Conservation (phyloP, 92 coral and sea anemone species). For the Isaurus tuberculatus region DNA sequence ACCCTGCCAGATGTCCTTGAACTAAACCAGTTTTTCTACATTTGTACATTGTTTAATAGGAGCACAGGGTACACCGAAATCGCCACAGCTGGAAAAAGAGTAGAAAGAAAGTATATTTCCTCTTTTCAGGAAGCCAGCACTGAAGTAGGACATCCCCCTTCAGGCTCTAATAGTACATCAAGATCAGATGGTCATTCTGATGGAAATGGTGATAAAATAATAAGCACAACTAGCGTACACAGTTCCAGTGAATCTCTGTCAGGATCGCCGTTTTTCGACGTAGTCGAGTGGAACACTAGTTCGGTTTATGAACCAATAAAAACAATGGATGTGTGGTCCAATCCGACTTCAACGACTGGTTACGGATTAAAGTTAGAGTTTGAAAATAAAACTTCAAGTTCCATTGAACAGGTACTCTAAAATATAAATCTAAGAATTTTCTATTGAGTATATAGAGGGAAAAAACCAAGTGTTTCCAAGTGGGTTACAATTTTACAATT, state of each 20-base stretch:
- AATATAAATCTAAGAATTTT: background rate
- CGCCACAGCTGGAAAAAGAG: conserved; percentile 9
- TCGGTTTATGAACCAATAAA: background rate
- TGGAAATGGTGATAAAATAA: background rate
- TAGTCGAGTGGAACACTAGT: conserved; percentile 18
- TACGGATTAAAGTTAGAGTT: conserved; percentile 35
- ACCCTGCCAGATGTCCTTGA: no score
- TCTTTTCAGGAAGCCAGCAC: background rate
- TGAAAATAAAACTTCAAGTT: conserved; percentile 16
- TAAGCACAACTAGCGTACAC: background rate
- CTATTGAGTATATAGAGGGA: no score
- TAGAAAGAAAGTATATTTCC: conserved; percentile 3
- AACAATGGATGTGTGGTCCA: conserved; percentile 26
- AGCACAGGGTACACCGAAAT: conserved; percentile 22
- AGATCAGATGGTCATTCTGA: background rate
- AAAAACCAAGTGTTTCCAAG: no score
- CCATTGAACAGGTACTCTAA: conserved; percentile 7
- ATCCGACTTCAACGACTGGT: background rate
- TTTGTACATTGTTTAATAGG: background rate
- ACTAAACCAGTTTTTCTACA: background rate
- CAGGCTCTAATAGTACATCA: background rate
- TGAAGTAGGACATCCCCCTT: background rate
- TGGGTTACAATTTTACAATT: no score
- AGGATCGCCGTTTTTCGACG: background rate
- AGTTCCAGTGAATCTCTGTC: background rate